Percentiles rank a stretch among this genome's conserved stretches.
Conservation (phyloP, 2,888 invertebrate genomes). For the Ectemnius cavifrons region DNA sequence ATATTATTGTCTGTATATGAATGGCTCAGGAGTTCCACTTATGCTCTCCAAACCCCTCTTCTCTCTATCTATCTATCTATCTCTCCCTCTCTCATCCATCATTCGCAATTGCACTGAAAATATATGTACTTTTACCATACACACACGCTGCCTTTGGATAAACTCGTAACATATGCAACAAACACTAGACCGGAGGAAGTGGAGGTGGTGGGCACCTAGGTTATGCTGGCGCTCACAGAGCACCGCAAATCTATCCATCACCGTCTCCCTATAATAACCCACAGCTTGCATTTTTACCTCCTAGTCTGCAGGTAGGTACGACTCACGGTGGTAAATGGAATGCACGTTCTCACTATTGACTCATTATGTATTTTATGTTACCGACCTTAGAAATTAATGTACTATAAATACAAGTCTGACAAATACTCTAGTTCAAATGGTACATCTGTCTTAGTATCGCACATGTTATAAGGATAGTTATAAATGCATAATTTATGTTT, state of each 20-base stretch:
- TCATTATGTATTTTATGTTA: too few relatives aligned
- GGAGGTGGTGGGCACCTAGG: conserved; percentile 72
- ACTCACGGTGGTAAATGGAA: conserved; percentile 10
- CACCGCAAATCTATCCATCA: conserved; percentile 76
- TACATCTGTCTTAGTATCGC: background rate
- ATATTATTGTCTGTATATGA: conserved; percentile 3
- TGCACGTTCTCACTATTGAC: background rate
- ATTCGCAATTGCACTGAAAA: conserved; percentile 40
- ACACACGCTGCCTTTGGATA: conserved; percentile 75
- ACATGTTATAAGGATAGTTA: conserved; percentile 1
- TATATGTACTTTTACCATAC: conserved; percentile 50
- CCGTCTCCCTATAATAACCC: conserved; percentile 76
- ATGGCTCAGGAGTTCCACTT: conserved; percentile 26
- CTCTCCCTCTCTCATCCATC: background rate
- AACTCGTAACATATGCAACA: conserved; percentile 57
- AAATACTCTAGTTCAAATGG: background rate
- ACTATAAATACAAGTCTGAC: background rate
- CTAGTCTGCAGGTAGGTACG: conserved; percentile 72
- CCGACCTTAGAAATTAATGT: background rate
- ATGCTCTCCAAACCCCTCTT: background rate
- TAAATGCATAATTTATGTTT: conserved; percentile 15
- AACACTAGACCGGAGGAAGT: conserved; percentile 72
- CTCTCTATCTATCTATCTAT: too few relatives aligned
- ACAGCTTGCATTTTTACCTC: conserved; percentile 77
- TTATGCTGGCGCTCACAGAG: conserved; percentile 75